Evolutionary conservation across 2,113 vertebrate species (phyloP), one percentile per base, ranked within the genome.

Genomic region (Ovibos moschatus): DNA sequence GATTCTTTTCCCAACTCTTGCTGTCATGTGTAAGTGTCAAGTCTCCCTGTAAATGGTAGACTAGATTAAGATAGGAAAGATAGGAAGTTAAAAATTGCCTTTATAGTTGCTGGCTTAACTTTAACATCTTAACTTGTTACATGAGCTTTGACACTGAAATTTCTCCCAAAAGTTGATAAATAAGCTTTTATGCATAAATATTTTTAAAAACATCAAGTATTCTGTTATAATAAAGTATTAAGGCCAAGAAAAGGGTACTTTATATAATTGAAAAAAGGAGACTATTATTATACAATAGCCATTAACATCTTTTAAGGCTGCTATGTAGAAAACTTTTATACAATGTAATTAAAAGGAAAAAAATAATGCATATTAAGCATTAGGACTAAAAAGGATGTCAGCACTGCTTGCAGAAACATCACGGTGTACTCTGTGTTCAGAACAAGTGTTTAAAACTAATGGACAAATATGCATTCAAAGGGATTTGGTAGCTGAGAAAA

Each of bases 401-500:
- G 74, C 51, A 67, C 53, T 98, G 55, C 88, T 91, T 87, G 79
- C 28, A 97, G 95, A 97, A 98, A 33, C 47, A 58, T 92, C 85
- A 88, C 93, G 21, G 51, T 98, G 82, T 89, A 87, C 90, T 97
- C 62, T 30, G 16, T 97, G 94, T 95, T 95, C 94, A 97, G 96
- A 97, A 91, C 94, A 97, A 98, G 97, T 92, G 8, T 97, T 98
- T 98, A 97, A 98, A 98, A 97, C 95, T 93, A 98, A 89, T 93
- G 97, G 98, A 98, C 62, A 97, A 97, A 97, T 94, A 97, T 57
- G 96, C 97, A 97, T 98, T 98, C 98, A 98, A 87, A 97, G 81
- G 92, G 97, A 96, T 96, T 98, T 98, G 83, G 81, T 97, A 97
- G 97, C 98, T 98, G 97, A 98, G 97, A 94, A 98, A 96, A 98